Evolutionary conservation across 1,140 invertebrate genomes (phyloP).

Genomic region (Stenopsyche tienmushanensis): DNA sequence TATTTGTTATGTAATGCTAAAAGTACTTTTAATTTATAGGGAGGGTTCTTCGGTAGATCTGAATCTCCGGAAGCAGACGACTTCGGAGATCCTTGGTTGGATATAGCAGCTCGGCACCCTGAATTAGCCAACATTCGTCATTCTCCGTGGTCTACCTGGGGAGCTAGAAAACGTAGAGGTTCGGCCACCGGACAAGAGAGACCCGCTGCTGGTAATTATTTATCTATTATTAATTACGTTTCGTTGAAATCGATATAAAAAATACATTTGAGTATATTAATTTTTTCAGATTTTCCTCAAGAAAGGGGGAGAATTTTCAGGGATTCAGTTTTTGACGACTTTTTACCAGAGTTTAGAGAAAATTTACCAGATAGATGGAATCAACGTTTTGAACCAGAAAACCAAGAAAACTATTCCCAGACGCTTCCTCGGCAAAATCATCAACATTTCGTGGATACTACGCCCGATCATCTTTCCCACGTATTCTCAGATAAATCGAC

Average conservation of each 20-base stretch:
- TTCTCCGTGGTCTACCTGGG: conserved; percentile 55
- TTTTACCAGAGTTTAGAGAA: conserved; percentile 60
- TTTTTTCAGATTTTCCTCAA: conserved; percentile 52
- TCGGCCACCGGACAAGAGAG: conserved; percentile 45
- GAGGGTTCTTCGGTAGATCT: conserved; percentile 27
- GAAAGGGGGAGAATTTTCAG: conserved; percentile 52
- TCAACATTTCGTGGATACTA: background rate
- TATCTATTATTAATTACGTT: background rate
- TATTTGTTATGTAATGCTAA: too few species aligned
- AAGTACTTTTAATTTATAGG: too few species aligned
- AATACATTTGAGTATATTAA: conserved; percentile 41
- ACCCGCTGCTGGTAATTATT: conserved; percentile 45
- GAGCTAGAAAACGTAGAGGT: conserved; percentile 56
- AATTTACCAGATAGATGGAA: conserved; percentile 59
- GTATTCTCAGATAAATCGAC: conserved; percentile 50
- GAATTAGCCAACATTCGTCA: conserved; percentile 55
- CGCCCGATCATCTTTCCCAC: conserved; percentile 41
- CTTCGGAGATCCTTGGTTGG: conserved; percentile 50
- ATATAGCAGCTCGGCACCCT: conserved; percentile 52
- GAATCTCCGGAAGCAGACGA: conserved; percentile 50
- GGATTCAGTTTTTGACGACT: conserved; percentile 61
- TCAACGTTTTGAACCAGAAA: conserved; percentile 48
- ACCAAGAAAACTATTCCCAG: conserved; percentile 40
- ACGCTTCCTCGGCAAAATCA: background rate
- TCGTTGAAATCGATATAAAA: conserved; percentile 39